Percentiles rank a stretch among this genome's conserved stretches.
phyloP scores from a whole-genome alignment of 1,140 invertebrate species.

The Akabosia matsudoensis region DNA sequence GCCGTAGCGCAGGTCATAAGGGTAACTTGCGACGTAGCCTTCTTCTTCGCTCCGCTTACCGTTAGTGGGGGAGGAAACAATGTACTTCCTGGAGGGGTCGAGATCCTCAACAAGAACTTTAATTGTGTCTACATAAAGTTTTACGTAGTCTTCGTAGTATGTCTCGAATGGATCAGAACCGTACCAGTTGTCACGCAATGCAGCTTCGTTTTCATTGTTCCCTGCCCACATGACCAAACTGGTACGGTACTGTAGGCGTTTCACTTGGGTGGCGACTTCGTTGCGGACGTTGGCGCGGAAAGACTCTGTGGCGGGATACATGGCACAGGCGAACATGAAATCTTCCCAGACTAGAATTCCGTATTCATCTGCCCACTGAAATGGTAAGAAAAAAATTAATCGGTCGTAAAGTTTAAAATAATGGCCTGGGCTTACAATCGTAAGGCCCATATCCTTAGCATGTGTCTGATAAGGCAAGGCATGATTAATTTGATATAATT shows the following conservation, averaged over 20 bases:
- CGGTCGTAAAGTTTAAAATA: background rate
- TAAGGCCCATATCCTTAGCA: background rate
- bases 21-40: constrained; percentile 72
- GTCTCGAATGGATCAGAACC: constrained; percentile 58
- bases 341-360: constrained; percentile 89
- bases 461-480: no score
- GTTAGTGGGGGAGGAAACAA: constrained; percentile 90
- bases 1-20: constrained; percentile 75
- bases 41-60: constrained; percentile 71
- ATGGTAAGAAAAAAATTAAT: background rate
- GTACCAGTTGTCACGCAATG: constrained; percentile 72
- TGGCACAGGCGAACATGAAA: constrained; percentile 94
- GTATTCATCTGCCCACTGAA: constrained; percentile 65
- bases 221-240: constrained; percentile 86
- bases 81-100: constrained; percentile 65
- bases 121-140: constrained; percentile 79
- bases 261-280: constrained; percentile 81
- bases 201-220: constrained; percentile 97
- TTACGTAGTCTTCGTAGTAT: constrained; percentile 78
- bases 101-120: constrained; percentile 61
- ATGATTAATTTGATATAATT: no score
- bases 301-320: constrained; percentile 76
- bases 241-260: constrained; percentile 80
- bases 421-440: no score
- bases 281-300: constrained; percentile 70